Percentiles rank a stretch among this genome's conserved stretches.
Conservation (phyloP, 2,113 vertebrate species). For the Pongo pygmaeus region DNA sequence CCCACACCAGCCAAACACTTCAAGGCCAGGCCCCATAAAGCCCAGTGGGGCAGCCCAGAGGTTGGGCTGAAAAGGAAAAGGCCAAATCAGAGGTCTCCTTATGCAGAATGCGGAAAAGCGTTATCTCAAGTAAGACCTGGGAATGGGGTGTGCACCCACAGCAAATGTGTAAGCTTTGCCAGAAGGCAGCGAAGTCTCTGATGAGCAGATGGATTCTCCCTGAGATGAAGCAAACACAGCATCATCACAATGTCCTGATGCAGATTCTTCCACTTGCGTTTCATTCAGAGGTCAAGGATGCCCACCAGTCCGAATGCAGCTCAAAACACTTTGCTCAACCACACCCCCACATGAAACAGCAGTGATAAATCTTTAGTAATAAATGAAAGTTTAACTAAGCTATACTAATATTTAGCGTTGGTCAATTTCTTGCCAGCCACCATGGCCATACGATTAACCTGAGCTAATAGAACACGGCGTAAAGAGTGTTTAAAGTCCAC, state of each 20-base stretch:
- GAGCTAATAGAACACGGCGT: no score
- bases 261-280: not conserved
- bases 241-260: rapidly evolving
- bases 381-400: no score
- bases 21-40: not conserved
- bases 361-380: no score
- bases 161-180: rapidly evolving
- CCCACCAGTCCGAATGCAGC: no score
- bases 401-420: no score
- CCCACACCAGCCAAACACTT: rapidly evolving
- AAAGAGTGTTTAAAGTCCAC: no score
- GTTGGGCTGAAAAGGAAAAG: not conserved
- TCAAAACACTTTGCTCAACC: no score
- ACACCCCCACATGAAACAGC: no score
- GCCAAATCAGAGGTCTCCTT: not conserved
- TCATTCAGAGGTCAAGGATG: not conserved
- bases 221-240: not conserved
- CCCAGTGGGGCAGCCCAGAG: no score
- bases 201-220: not conserved
- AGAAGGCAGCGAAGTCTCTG: rapidly evolving
- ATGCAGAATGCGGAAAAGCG: rapidly evolving
- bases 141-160: rapidly evolving
- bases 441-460: no score
- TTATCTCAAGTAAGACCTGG: rapidly evolving
- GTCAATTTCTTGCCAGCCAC: no score